A percentile compares a stretch with the other conserved stretches of the same genome.
Evolutionary conservation across 2,888 invertebrate species (phyloP).

Genomic region (Ectropis crepuscularia): DNA sequence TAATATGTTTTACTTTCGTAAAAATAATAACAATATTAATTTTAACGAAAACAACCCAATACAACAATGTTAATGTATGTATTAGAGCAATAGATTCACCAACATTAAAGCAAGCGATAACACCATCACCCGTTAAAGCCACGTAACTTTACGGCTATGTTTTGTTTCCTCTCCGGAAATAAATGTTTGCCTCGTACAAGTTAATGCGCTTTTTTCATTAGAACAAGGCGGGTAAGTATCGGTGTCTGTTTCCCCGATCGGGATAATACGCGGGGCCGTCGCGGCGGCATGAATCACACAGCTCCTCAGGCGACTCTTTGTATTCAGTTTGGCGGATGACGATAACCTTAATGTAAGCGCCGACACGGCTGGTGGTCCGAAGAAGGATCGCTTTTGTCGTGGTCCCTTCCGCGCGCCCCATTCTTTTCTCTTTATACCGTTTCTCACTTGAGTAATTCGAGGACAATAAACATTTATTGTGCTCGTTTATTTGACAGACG

Average conservation of each 20-base stretch:
- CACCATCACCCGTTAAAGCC: not conserved
- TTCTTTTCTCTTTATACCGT: constrained; percentile 82
- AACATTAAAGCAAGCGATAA: not conserved
- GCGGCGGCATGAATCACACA: constrained; percentile 70
- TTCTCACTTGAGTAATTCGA: constrained; percentile 84
- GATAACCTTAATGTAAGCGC: constrained; percentile 84
- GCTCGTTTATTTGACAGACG: constrained; percentile 80
- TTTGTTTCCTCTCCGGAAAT: constrained; percentile 35
- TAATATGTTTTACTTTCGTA: no score
- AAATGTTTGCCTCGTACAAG: constrained; percentile 39
- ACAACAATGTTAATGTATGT: no score
- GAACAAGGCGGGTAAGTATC: constrained; percentile 52
- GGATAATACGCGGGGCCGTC: constrained; percentile 71
- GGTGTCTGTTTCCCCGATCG: constrained; percentile 64
- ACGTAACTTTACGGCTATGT: constrained; percentile 10
- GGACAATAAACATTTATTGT: constrained; percentile 84
- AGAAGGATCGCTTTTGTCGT: constrained; percentile 83
- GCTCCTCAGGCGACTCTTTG: constrained; percentile 75
- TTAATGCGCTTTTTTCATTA: constrained; percentile 49
- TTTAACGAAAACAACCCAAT: no score
- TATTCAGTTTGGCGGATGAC: constrained; percentile 82
- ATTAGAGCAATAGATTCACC: not conserved
- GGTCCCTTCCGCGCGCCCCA: constrained; percentile 77
- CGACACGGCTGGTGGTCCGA: constrained; percentile 82
- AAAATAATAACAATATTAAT: no score